phyloP scores from a whole-genome alignment of 2,113 vertebrate genomes.

The Emydura subglobosa region DNA sequence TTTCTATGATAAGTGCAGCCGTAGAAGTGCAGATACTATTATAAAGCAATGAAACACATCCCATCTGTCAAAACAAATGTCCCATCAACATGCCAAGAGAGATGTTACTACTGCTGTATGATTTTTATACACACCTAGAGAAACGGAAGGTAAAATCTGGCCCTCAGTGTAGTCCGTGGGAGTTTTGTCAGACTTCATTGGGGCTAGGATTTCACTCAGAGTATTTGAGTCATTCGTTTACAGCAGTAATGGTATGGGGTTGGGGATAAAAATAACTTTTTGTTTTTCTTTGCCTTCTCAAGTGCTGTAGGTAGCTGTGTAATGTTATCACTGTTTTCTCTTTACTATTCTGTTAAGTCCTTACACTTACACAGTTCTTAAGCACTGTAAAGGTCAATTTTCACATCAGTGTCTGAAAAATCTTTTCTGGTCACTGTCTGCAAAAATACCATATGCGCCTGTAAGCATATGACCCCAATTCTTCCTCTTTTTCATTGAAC shows the following conservation, averaged over 20 bases:
- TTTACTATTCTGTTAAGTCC: neutral
- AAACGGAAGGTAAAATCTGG: neutral
- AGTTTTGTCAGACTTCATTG: neutral
- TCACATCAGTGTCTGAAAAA: neutral
- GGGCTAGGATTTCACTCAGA: neutral
- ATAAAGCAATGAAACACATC: neutral
- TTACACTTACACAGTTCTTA: neutral
- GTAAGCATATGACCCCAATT: constrained; percentile 21
- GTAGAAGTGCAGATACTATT: neutral
- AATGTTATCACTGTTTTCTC: neutral
- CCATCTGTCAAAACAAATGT: neutral
- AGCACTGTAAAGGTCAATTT: neutral
- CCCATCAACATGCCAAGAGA: accelerated
- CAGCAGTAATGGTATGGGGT: neutral
- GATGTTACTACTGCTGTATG: neutral
- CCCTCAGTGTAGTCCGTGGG: neutral
- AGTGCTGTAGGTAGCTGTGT: neutral
- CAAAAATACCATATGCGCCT: neutral
- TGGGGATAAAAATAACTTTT: neutral
- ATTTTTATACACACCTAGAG: neutral
- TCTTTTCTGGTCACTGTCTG: neutral
- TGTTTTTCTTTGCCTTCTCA: neutral
- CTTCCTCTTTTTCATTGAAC: constrained; percentile 30
- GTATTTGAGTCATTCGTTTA: neutral
- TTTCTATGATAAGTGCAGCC: neutral